Conservation (phyloP, 2,113 vertebrate genomes). For the Gnathonemus longibarbis region DNA sequence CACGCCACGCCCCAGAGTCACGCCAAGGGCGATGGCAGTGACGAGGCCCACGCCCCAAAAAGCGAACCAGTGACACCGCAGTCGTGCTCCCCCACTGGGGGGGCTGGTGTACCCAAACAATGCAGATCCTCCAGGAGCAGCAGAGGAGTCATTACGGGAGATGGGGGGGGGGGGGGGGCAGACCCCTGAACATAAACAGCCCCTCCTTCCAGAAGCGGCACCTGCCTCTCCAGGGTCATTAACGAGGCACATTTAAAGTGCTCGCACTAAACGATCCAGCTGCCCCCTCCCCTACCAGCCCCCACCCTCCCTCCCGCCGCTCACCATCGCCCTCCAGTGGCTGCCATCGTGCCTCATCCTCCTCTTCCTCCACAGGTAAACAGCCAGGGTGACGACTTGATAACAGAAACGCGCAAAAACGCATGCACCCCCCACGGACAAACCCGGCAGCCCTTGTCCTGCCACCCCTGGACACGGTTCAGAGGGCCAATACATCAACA, state of each 20-base stretch:
- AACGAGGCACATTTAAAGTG: conserved; percentile 4
- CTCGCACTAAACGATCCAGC: not conserved
- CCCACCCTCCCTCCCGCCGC: not conserved
- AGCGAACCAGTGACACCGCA: conserved; percentile 35
- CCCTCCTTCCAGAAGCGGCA: not conserved
- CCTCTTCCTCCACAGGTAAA: not conserved
- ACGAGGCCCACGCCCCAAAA: conserved; percentile 14
- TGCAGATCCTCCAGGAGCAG: conserved; percentile 28
- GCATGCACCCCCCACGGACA: not conserved
- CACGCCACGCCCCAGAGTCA: not conserved
- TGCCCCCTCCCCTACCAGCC: not conserved
- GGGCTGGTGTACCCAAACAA: conserved; percentile 45
- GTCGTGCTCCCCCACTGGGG: conserved; percentile 37
- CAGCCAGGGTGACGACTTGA: not conserved
- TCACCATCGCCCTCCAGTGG: not conserved
- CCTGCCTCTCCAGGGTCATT: conserved; percentile 11
- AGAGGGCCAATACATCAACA: not conserved
- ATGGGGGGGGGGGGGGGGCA: not conserved
- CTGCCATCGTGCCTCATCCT: not conserved
- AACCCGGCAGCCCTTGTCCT: not conserved
- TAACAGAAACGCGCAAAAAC: not conserved
- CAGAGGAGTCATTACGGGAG: conserved; percentile 11
- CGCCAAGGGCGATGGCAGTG: not conserved
- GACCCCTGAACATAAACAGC: conserved; percentile 9
- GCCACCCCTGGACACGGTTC: not conserved